Conservation (phyloP, 2,888 invertebrate species). For the Philereme transversata region DNA sequence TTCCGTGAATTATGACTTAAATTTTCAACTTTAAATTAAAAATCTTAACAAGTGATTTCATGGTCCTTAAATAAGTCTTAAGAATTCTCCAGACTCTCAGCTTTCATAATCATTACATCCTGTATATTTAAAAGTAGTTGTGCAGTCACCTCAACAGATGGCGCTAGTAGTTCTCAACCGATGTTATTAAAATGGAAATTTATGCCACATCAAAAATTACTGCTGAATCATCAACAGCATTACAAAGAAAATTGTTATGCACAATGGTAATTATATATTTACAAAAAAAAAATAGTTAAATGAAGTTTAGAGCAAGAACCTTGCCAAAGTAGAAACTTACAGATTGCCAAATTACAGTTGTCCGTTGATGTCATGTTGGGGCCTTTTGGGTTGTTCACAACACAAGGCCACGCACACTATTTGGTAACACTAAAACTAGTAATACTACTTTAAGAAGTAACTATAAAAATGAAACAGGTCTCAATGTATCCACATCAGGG, state of each 20-base stretch:
- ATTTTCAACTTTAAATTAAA: no score
- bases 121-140: not conserved
- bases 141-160: conserved; percentile 42
- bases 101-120: no score
- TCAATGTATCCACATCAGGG: not conserved
- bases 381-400: conserved; percentile 29
- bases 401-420: conserved; percentile 27
- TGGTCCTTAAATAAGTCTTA: no score
- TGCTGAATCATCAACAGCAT: conserved; percentile 21
- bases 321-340: conserved; percentile 21
- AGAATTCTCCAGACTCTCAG: no score
- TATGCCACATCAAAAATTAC: conserved; percentile 6
- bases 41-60: no score
- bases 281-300: not conserved
- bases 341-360: conserved; percentile 10
- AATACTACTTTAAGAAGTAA: not conserved
- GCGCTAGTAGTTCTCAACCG: conserved; percentile 40
- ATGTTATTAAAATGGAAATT: conserved; percentile 21
- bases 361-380: conserved; percentile 24
- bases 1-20: no score
- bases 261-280: not conserved
- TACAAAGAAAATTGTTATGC: conserved; percentile 17
- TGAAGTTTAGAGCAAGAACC: conserved; percentile 3
- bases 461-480: not conserved
- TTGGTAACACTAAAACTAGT: conserved; percentile 15